These are phyloP conservation scores for Coracias cyanogaster DNA, from an alignment of 2,797 vertebrate species.

Conservation along the genomic window DNA sequence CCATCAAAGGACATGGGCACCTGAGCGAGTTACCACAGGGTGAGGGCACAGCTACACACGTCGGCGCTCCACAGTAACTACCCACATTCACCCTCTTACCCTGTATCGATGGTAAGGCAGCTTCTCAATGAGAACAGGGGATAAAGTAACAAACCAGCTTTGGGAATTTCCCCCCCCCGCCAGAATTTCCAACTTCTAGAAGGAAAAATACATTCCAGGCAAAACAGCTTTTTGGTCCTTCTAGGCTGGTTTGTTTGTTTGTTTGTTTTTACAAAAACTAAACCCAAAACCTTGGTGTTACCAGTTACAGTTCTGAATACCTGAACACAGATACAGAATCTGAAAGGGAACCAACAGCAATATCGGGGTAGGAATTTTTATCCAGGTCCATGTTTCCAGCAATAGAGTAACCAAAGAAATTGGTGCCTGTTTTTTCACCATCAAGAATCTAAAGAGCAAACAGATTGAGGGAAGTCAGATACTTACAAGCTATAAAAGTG, in stretches of 20 bases:
- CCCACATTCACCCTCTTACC: not conserved
- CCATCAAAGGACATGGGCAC: not conserved
- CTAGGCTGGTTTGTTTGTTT: not conserved
- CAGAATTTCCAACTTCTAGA: not conserved
- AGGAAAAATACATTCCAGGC: not conserved
- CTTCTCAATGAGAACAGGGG: not conserved
- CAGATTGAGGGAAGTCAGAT: not conserved
- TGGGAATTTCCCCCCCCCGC: not conserved
- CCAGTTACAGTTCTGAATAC: constrained; percentile 55
- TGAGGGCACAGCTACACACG: not conserved
- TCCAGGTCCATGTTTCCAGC: constrained; percentile 97
- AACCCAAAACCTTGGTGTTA: not conserved
- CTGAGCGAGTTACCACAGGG: not conserved
- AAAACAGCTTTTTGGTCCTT: not conserved
- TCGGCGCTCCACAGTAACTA: not conserved
- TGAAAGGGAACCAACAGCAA: constrained; percentile 94
- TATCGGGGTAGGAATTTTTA: constrained; percentile 92
- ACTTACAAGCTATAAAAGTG: not conserved
- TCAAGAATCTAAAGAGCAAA: constrained; percentile 86
- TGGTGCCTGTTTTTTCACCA: constrained; percentile 81
- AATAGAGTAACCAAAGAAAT: constrained; percentile 94
- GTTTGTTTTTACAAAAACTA: not conserved
- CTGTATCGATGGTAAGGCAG: not conserved
- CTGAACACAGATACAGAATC: constrained; percentile 92
- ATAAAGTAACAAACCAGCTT: not conserved